Conservation (phyloP, 2,888 invertebrate species). For the Platerodrilus igneus region DNA sequence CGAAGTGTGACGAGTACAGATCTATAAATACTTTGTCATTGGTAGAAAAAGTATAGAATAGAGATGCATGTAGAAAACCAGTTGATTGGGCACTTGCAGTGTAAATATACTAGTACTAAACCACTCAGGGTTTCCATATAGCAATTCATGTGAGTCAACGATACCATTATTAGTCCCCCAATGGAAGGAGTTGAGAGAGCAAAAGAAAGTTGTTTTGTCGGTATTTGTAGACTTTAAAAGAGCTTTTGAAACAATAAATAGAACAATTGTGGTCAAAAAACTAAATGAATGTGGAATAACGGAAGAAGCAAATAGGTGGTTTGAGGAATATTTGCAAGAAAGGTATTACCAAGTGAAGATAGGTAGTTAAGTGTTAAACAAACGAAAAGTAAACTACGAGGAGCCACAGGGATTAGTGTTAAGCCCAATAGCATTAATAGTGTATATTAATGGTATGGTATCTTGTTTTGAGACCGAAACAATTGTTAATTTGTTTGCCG, state of each 20-base stretch:
- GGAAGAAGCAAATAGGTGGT: neutral
- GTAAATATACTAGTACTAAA: too few species aligned
- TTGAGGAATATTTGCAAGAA: neutral
- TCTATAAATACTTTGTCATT: too few species aligned
- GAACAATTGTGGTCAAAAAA: neutral
- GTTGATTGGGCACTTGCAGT: too few species aligned
- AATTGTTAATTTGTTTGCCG: slow-evolving; percentile 1
- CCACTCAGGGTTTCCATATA: too few species aligned
- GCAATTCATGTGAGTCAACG: too few species aligned
- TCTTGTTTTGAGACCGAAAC: neutral
- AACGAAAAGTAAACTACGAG: neutral
- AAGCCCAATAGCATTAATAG: neutral
- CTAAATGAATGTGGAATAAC: neutral
- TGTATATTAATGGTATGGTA: neutral
- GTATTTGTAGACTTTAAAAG: neutral
- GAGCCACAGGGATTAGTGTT: neutral
- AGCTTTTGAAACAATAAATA: neutral
- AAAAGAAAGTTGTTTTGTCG: too few species aligned
- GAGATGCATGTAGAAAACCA: too few species aligned
- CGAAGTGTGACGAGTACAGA: too few species aligned
- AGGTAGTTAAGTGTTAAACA: neutral
- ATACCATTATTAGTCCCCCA: too few species aligned
- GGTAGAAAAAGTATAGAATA: too few species aligned
- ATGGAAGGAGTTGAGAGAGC: too few species aligned
- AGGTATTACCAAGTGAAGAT: neutral